phyloP scores from a whole-genome alignment of 2,113 vertebrate genomes.

The Dasyprocta punctata region DNA sequence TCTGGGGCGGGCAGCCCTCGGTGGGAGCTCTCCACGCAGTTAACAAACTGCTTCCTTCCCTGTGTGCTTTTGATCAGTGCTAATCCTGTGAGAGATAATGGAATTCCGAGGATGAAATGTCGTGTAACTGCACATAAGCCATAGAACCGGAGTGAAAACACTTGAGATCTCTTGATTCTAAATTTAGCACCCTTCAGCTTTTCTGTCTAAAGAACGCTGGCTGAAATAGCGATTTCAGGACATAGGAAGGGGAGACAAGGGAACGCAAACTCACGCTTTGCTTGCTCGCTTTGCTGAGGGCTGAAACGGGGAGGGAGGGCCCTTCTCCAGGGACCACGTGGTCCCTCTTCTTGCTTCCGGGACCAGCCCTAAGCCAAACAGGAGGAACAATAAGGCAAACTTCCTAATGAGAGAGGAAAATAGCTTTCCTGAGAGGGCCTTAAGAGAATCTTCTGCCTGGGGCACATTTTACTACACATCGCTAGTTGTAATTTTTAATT shows the following conservation, averaged over 20 bases:
- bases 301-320: not conserved
- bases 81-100: accelerated
- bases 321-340: too few relatives aligned
- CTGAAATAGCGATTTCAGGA: not conserved
- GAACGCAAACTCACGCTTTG: not conserved
- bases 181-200: not conserved
- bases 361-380: not conserved
- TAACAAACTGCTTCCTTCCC: accelerated
- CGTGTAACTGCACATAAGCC: accelerated
- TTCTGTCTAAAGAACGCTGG: not conserved
- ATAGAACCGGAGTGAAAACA: not conserved
- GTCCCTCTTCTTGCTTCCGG: not conserved
- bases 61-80: accelerated
- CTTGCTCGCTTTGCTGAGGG: not conserved
- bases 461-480: not conserved
- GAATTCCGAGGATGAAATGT: not conserved
- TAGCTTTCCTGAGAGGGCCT: not conserved
- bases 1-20: accelerated
- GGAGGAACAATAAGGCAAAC: not conserved
- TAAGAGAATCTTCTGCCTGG: not conserved
- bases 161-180: not conserved
- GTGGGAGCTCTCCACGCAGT: accelerated
- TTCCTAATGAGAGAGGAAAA: not conserved
- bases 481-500: not conserved
- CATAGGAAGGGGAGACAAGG: not conserved